Conservation (phyloP, 2,888 invertebrate species). For the Herminia tarsipennalis region DNA sequence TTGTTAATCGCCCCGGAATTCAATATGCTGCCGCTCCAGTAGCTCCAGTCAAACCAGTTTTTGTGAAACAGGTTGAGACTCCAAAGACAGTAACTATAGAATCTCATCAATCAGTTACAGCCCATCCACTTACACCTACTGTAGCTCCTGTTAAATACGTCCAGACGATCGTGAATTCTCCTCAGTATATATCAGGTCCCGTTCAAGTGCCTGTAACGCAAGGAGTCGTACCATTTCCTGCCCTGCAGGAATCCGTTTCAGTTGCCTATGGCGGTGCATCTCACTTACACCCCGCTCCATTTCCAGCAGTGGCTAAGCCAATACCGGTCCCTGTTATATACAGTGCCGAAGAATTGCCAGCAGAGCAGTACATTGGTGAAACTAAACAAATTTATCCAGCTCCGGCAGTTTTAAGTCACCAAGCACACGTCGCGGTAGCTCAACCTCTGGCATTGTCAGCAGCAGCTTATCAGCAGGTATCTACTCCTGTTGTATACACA, state of each 20-base stretch:
- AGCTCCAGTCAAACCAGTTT: no score
- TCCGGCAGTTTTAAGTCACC: background rate
- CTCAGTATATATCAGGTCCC: background rate
- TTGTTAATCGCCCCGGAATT: background rate
- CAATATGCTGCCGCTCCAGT: background rate
- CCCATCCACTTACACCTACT: background rate
- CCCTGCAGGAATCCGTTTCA: background rate
- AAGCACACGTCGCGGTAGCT: constrained; percentile 5
- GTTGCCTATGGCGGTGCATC: background rate
- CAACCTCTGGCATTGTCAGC: constrained; percentile 31
- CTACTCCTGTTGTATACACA: constrained; percentile 12
- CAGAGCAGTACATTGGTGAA: background rate
- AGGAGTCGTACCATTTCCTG: background rate
- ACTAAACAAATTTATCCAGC: background rate
- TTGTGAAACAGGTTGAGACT: no score
- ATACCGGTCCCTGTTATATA: constrained; percentile 5
- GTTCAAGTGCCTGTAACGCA: no score
- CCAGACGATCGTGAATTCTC: background rate
- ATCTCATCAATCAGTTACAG: background rate
- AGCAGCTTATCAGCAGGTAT: background rate
- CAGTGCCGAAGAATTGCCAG: background rate
- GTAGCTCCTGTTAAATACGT: background rate
- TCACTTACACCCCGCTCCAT: background rate
- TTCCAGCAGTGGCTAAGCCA: background rate
- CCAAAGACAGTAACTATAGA: no score